phyloP scores from a whole-genome alignment of 2,797 vertebrate genomes.

The Bradypus variegatus region DNA sequence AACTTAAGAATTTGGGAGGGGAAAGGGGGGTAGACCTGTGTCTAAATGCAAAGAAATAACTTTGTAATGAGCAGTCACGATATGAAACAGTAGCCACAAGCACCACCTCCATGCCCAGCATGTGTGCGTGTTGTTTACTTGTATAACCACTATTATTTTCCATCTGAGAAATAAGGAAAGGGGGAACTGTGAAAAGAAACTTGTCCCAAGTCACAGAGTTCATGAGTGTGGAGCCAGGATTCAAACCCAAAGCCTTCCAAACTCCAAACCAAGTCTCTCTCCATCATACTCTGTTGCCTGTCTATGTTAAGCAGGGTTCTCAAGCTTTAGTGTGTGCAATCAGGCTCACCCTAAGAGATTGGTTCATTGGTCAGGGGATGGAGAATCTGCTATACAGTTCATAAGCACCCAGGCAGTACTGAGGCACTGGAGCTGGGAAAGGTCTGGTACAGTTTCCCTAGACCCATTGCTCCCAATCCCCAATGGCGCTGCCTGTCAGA shows the following conservation, averaged over 20 bases:
- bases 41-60: conserved; percentile 11
- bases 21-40: background rate
- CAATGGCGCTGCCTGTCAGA: background rate
- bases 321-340: background rate
- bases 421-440: background rate
- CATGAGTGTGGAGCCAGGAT: background rate
- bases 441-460: background rate
- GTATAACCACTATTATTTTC: background rate
- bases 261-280: background rate
- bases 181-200: background rate
- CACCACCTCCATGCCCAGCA: background rate
- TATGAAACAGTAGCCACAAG: background rate
- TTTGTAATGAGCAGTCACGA: background rate
- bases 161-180: background rate
- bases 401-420: background rate
- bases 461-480: background rate
- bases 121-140: background rate
- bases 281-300: background rate
- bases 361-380: background rate
- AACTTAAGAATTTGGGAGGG: background rate
- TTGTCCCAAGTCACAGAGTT: background rate
- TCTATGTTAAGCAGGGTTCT: background rate
- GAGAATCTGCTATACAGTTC: background rate
- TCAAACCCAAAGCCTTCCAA: background rate
- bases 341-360: background rate